Evolutionary conservation across 2,113 vertebrate genomes (phyloP).

Genomic region (Sapayoa aenigma): DNA sequence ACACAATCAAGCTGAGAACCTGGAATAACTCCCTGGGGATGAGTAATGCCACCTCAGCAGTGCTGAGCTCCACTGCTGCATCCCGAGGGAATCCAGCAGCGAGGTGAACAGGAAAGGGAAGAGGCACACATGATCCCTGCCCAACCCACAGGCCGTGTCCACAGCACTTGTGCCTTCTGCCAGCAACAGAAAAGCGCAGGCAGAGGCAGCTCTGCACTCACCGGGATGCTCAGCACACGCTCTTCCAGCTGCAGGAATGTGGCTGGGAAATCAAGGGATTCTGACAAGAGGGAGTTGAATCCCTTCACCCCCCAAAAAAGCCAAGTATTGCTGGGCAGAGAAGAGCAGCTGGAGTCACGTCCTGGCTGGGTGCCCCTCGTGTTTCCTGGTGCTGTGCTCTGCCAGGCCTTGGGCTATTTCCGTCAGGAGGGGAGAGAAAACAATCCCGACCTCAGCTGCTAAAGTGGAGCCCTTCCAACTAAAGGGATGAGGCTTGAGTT

Average conservation of each 20-base stretch:
- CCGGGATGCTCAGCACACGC: background rate
- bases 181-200: background rate
- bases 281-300: background rate
- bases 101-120: background rate
- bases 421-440: background rate
- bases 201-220: background rate
- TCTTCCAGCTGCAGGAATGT: background rate
- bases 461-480: background rate
- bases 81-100: background rate
- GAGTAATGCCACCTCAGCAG: constrained; percentile 13
- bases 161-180: background rate
- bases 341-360: background rate
- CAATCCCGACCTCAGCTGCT: background rate
- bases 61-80: background rate
- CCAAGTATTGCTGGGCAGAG: background rate
- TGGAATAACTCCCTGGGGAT: background rate
- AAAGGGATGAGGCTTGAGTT: background rate
- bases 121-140: rapidly evolving
- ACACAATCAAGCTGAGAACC: background rate
- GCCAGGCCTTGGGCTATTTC: constrained; percentile 45
- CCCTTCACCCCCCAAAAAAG: background rate
- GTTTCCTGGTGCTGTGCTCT: constrained; percentile 5
- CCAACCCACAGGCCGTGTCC: rapidly evolving
- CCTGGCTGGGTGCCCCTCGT: background rate
- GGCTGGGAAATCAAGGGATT: background rate